These are phyloP conservation scores for Urophycis tenuis DNA, from an alignment of 2,797 vertebrate genomes.

Conservation along the genomic window DNA sequence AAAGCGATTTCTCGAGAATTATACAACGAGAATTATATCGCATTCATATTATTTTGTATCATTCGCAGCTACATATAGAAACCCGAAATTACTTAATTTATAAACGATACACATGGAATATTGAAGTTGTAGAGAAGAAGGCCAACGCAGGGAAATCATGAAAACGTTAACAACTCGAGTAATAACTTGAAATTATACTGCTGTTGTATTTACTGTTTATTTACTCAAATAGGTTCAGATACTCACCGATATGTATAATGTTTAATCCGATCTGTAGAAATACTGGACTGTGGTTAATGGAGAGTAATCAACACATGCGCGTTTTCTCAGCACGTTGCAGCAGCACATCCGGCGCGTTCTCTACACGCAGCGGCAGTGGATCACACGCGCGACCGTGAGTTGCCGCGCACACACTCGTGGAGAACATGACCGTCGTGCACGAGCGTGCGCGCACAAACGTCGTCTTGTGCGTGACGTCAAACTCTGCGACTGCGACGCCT, in stretches of 20 bases:
- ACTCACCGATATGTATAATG: constrained; percentile 40
- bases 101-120: not conserved
- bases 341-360: constrained; percentile 49
- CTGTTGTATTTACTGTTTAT: not conserved
- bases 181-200: not conserved
- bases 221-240: not conserved
- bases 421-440: not conserved
- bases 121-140: not conserved
- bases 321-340: constrained; percentile 54
- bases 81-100: not conserved
- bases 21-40: not conserved
- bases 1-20: not conserved
- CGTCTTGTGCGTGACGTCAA: constrained; percentile 31
- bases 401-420: not conserved
- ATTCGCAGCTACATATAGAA: not conserved
- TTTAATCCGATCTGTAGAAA: not conserved
- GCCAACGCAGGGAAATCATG: not conserved
- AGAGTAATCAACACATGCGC: constrained; percentile 53
- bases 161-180: not conserved
- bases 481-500: constrained; percentile 52
- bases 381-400: not conserved
- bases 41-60: not conserved
- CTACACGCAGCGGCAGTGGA: constrained; percentile 25
- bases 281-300: not conserved
- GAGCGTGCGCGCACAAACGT: not conserved